phyloP scores from a whole-genome alignment of 2,797 vertebrate genomes.

The Avahi laniger region DNA sequence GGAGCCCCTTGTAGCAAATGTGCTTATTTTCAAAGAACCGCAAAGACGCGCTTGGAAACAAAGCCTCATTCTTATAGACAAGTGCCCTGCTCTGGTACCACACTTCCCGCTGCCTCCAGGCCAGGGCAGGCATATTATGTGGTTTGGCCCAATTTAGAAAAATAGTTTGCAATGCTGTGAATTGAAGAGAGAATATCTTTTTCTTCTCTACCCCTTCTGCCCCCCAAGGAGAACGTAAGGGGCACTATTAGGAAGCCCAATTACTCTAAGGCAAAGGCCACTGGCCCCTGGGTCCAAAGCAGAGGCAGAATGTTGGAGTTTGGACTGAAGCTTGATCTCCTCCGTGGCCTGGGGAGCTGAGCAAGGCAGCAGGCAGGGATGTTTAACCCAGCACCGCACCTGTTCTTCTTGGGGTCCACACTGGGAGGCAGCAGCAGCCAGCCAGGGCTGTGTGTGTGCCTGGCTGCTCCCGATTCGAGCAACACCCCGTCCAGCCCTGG shows the following conservation, averaged over 20 bases:
- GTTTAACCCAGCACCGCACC: rapidly evolving
- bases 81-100: not conserved
- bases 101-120: not conserved
- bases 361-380: not conserved
- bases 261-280: not conserved
- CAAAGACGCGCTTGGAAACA: not conserved
- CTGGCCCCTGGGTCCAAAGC: not conserved
- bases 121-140: not conserved
- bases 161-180: not conserved
- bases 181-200: not conserved
- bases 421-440: not conserved
- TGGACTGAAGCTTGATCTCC: not conserved
- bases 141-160: not conserved
- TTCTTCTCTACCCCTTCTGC: not conserved
- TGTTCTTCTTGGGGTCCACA: not conserved
- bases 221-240: not conserved
- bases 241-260: not conserved
- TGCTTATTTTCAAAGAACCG: conserved; percentile 54
- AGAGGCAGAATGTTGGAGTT: not conserved
- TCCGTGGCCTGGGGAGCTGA: not conserved
- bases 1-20: not conserved
- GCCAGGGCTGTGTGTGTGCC: not conserved
- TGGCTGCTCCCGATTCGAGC: not conserved
- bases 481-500: not conserved
- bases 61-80: not conserved